Conservation (phyloP, 2,113 vertebrate species). For the Sorex fumeus region DNA sequence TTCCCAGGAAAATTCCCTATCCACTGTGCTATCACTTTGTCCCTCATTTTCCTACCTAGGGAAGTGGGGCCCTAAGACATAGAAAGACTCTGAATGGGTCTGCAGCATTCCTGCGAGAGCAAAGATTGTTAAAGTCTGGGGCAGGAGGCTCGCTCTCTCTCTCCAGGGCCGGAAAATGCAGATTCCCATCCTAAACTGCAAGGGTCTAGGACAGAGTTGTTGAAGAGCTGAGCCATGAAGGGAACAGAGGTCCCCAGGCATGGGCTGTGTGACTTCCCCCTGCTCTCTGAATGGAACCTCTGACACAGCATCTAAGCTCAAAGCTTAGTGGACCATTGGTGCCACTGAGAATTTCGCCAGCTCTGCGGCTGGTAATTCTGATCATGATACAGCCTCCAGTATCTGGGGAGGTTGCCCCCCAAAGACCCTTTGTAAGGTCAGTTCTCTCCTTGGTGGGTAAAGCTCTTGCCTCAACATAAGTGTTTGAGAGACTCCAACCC, state of each 20-base stretch:
- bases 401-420: slow-evolving; percentile 48
- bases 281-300: background rate
- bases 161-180: background rate
- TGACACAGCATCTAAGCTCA: background rate
- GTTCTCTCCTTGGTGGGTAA: slow-evolving; percentile 34
- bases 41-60: background rate
- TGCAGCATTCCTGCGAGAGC: background rate
- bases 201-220: background rate
- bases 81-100: slow-evolving; percentile 5
- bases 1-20: too few relatives aligned
- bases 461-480: slow-evolving; percentile 55
- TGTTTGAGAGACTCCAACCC: slow-evolving; percentile 27
- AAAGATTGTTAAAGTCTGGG: background rate
- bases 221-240: background rate
- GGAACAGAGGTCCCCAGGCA: fast-evolving
- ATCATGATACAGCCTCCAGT: background rate
- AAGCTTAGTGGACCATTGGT: background rate
- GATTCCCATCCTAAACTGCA: background rate
- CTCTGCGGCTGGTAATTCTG: background rate
- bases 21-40: too few relatives aligned
- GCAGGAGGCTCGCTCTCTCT: slow-evolving; percentile 1
- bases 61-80: background rate
- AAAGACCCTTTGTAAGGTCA: slow-evolving; percentile 50
- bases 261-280: background rate
- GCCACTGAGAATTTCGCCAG: slow-evolving; percentile 2